phyloP scores from a whole-genome alignment of 1,140 invertebrate species.

The Uloborus diversus region DNA sequence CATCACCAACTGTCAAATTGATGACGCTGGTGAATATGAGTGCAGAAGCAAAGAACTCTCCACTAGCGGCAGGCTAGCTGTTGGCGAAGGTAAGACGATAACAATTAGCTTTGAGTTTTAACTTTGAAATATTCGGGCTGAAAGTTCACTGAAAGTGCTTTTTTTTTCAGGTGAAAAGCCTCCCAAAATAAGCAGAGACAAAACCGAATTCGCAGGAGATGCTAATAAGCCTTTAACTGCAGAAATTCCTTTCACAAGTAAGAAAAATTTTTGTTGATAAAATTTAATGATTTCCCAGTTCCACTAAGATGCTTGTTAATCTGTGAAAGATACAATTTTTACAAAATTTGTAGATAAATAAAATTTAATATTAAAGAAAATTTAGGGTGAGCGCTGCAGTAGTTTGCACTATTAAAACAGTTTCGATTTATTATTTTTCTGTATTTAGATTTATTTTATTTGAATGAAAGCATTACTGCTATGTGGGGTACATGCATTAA shows the following conservation, averaged over 20 bases:
- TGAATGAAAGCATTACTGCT: too few species aligned
- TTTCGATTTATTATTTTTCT: too few species aligned
- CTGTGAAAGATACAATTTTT: too few species aligned
- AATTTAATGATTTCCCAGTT: too few species aligned
- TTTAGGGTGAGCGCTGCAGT: too few species aligned
- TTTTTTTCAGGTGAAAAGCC: conserved; percentile 65
- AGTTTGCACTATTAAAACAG: too few species aligned
- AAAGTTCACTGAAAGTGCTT: conserved; percentile 15
- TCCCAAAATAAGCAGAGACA: conserved; percentile 66
- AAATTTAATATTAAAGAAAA: too few species aligned
- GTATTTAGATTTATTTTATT: too few species aligned
- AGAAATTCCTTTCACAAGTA: conserved; percentile 91
- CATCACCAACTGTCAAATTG: conserved; percentile 82
- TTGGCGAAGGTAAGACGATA: conserved; percentile 68
- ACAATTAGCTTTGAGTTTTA: background rate
- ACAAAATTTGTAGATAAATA: too few species aligned
- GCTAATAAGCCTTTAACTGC: conserved; percentile 59
- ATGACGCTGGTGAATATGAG: conserved; percentile 84
- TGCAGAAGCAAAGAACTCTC: conserved; percentile 82
- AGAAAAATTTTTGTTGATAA: too few species aligned
- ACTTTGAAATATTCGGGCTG: background rate
- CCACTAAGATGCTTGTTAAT: too few species aligned
- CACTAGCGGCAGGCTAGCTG: conserved; percentile 80
- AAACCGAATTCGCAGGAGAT: conserved; percentile 61
- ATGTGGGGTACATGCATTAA: too few species aligned